phyloP scores from a whole-genome alignment of 2,113 vertebrate species.

The Epinephelus fuscoguttatus region DNA sequence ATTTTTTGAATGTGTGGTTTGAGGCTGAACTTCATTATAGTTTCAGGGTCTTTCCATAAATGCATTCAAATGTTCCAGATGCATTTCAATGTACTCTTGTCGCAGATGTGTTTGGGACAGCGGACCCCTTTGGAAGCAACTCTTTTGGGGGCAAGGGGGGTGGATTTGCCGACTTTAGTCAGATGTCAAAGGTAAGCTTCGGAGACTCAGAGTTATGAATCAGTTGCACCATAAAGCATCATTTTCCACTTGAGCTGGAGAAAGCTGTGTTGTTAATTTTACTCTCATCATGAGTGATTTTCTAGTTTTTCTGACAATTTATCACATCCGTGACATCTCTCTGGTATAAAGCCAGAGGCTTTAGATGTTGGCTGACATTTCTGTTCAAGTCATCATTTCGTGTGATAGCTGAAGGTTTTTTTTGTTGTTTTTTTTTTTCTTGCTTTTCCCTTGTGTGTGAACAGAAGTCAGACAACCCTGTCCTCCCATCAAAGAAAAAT shows the following conservation, averaged over 20 bases:
- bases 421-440: conserved; percentile 6
- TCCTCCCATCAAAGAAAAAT: conserved; percentile 80
- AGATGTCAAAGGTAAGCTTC: conserved; percentile 94
- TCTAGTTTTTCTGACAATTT: conserved; percentile 43
- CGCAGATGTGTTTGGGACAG: conserved; percentile 91
- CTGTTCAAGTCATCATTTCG: conserved; percentile 32
- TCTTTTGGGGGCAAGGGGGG: conserved; percentile 86
- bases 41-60: conserved; percentile 67
- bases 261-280: conserved; percentile 48
- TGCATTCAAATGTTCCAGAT: conserved; percentile 64
- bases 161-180: conserved; percentile 97
- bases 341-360: conserved; percentile 30
- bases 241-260: conserved; percentile 51
- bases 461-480: conserved; percentile 78
- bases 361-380: conserved; percentile 31
- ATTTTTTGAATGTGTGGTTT: conserved; percentile 62
- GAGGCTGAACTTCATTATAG: conserved; percentile 56
- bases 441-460: conserved; percentile 32
- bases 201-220: conserved; percentile 56
- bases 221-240: conserved; percentile 60
- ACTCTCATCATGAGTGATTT: conserved; percentile 30
- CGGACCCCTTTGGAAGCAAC: conserved; percentile 90
- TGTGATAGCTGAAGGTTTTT: conserved; percentile 7
- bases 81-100: conserved; percentile 50
- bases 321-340: conserved; percentile 42